Evolutionary conservation across 2,113 vertebrate species (phyloP), one percentile per base, ranked within the genome.

Genomic region (Petrocephalus zakoni): DNA sequence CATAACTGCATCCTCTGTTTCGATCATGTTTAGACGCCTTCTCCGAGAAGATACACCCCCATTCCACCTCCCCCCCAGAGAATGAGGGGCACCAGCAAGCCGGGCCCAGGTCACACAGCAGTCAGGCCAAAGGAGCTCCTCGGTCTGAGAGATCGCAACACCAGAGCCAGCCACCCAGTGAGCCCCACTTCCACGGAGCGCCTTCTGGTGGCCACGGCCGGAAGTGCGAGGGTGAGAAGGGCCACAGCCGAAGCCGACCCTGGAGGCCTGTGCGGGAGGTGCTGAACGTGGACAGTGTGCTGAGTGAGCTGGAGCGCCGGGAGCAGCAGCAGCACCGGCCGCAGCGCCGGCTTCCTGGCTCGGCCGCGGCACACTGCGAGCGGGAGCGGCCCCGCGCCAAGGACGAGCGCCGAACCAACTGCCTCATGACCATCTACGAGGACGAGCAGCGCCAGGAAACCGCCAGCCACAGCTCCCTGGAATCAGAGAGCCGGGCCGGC

Each of bases 371-470:
- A n/a, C 94, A 85, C 88, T 90, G 89, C 0, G 94, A 95, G 82
- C 93, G 91, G 87, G 93, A 94, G 64, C 91, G 89, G 47, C 90
- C 91, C 0, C 94, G 95, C 88, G 89, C 93, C 0, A 95, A 94
- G 88, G 97, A 97, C 8, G 96, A 94, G 61, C 94, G 94, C 1
- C 95, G 95, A 90, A 97, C 96, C 61, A 97, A 97, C 92, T 94
- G 96, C 86, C 93, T 99, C 88, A 97, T 97, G 97, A 99, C 98
- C 1, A 99, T 99, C 53, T 99, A 98, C 64, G 98, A 99, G 94
- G 97, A 99, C 37, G 98, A 99, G 92, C 94, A 95, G 11, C 96
- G 97, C 89, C 97, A 96, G 22, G 97, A 98, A 91, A 95, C 92
- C 0, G 97, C 96, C 90, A 97, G 97, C 91, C 95, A 96, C 92